A percentile compares a stretch with the other conserved stretches of the same genome.
These are phyloP conservation scores for Euura saliciscinereae DNA, from an alignment of 1,140 invertebrate genomes.

Conservation along the genomic window DNA sequence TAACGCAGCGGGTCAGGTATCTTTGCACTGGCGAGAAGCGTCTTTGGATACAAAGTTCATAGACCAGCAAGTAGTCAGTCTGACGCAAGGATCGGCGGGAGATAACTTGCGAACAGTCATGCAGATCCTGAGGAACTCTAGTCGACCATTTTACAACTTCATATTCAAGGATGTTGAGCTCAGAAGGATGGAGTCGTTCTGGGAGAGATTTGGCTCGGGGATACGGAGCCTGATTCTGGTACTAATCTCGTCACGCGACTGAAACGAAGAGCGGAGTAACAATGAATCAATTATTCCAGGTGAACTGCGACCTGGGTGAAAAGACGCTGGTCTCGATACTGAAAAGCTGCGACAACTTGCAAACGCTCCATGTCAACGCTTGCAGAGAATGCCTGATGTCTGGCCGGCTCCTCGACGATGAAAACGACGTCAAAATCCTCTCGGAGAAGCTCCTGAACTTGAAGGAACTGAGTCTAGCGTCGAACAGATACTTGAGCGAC, in stretches of 20 bases:
- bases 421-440: slow-evolving; percentile 59
- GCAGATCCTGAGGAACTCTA: slow-evolving; percentile 58
- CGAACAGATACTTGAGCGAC: slow-evolving; percentile 75
- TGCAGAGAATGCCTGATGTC: slow-evolving; percentile 76
- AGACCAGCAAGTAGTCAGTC: slow-evolving; percentile 59
- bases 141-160: slow-evolving; percentile 61
- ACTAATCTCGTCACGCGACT: slow-evolving; percentile 21
- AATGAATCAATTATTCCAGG: slow-evolving; percentile 22
- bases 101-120: slow-evolving; percentile 58
- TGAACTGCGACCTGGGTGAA: slow-evolving; percentile 65
- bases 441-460: slow-evolving; percentile 63
- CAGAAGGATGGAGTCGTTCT: slow-evolving; percentile 47
- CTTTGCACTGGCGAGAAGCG: slow-evolving; percentile 65
- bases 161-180: slow-evolving; percentile 67
- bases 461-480: slow-evolving; percentile 64
- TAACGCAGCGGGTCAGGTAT: slow-evolving; percentile 64
- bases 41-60: slow-evolving; percentile 63
- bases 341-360: slow-evolving; percentile 62
- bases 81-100: slow-evolving; percentile 60
- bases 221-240: slow-evolving; percentile 59
- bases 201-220: slow-evolving; percentile 50
- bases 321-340: slow-evolving; percentile 66
- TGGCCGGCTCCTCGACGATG: slow-evolving; percentile 68
- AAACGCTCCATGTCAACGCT: slow-evolving; percentile 64
- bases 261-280: not conserved